Evolutionary conservation across 2,888 invertebrate species (phyloP), one percentile per base, ranked within the genome.

Genomic region (Agrotis exclamationis): DNA sequence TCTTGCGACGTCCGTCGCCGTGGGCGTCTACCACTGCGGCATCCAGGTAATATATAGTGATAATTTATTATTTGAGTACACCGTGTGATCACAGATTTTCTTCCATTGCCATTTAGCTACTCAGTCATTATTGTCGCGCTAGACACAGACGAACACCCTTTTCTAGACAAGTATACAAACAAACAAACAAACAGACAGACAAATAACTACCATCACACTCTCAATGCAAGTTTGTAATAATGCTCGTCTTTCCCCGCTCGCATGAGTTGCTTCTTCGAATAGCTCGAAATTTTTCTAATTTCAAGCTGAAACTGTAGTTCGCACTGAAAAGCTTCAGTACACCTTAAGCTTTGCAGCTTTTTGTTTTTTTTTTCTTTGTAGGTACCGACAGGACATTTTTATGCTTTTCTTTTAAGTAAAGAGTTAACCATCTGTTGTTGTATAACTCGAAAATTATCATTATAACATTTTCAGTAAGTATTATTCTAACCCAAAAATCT

Each of bases 211-310:
- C 9, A 22, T 28, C 50, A 45, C 63, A 48, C 39, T 63, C n/a
- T 24, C 14, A n/a, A n/a, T 50, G 28, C 45, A 45, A 53, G 51
- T 63, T 51, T 59, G 48, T 63, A 58, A 53, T 72, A 59, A 58
- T 44, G 22, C 58, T 33, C 20, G 74, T 24, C n/a, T 63, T 56
- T 74, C 39, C n/a, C 45, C 16, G 51, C 28, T 47, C 68, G 69
- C 77, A 69, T 75, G 80, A 80, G 44, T 63, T 54, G 54, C 63
- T 33, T 14, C n/a, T 28, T 58, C 62, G 63, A 80, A 76, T 53
- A 18, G 65, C 80, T 76, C 16, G 54, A 70, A 33, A 16, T 80
- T 66, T 70, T 80, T 79, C 66, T 66, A 80, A 76, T 80, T 80
- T 76, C 50, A 6, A 67, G 50, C 58, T 67, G 50, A 76, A 76